Evolutionary conservation across 1,140 invertebrate genomes (phyloP).

Genomic region (Drosophila obscura): DNA sequence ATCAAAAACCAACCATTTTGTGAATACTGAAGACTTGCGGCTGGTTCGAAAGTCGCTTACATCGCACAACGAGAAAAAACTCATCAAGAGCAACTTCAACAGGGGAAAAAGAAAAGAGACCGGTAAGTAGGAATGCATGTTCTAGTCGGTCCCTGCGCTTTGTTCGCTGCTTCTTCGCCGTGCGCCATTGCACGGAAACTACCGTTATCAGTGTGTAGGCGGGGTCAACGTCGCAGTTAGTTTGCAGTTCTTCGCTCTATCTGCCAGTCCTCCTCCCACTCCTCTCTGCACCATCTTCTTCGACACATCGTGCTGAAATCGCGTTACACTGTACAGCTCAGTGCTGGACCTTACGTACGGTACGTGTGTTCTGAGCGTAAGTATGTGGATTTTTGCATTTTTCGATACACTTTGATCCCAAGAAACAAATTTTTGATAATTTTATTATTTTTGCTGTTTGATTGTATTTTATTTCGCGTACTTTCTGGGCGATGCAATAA

Average conservation of each 20-base stretch:
- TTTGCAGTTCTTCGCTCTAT: slow-evolving; percentile 24
- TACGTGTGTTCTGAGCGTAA: background rate
- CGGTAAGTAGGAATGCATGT: slow-evolving; percentile 62
- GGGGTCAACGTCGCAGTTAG: slow-evolving; percentile 49
- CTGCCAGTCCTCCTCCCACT: slow-evolving; percentile 2
- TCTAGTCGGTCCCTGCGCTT: slow-evolving; percentile 44
- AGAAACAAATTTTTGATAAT: slow-evolving; percentile 77
- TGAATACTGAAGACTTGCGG: slow-evolving; percentile 23
- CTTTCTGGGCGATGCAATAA: slow-evolving; percentile 72
- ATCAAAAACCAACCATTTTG: background rate
- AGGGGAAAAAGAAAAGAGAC: slow-evolving; percentile 41
- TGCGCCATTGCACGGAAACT: slow-evolving; percentile 63
- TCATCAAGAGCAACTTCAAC: background rate
- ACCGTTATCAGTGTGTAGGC: slow-evolving; percentile 64
- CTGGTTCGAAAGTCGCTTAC: slow-evolving; percentile 30
- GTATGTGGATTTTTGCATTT: slow-evolving; percentile 54
- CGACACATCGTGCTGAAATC: slow-evolving; percentile 1
- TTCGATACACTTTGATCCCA: slow-evolving; percentile 83
- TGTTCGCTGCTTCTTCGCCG: slow-evolving; percentile 23
- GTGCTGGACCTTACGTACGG: background rate
- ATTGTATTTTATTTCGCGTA: slow-evolving; percentile 45
- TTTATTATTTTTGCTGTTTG: slow-evolving; percentile 74
- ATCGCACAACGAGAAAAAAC: background rate
- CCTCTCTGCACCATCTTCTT: slow-evolving; percentile 7
- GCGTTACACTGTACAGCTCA: slow-evolving; percentile 38